Base-by-base conservation (phyloP, 2,797 vertebrate species). In the Threskiornis aethiopicus region DNA sequence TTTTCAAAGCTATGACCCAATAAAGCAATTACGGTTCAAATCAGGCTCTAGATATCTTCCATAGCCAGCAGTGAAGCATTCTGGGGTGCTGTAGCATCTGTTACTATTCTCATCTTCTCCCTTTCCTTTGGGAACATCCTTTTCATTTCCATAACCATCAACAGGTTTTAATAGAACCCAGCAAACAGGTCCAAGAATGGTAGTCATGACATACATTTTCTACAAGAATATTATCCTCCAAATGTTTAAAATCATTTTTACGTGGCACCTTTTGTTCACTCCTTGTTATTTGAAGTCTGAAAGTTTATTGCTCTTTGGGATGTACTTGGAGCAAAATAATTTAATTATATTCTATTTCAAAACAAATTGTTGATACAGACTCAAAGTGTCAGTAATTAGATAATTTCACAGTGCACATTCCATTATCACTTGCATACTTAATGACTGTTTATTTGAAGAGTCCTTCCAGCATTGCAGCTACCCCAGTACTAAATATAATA, bases 341-440 rank as follows among this genome's bases (percentile, higher is more conserved):
- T 95, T 96, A 94, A 94, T 97, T 92, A 82, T 88, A 69, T 90
- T 95, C 61, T 75, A 55, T 94, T 95, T 95, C 94, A 88, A 97
- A 95, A 90, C 59, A 95, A 87, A 87, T 69, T 93, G 69, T 92
- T 95, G 94, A 93, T 96, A 79, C 13, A 91, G 67, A 81, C 79
- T 94, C 5, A 0, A 93, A 79, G 58, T 72, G 96, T 91, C 88
- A 86, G 82, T 97, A 96, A 84, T 94, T 90, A 94, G 89, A 84
- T 96, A 49, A 93, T 84, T 89, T 88, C 59, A 58, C 6, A 51
- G 44, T 26, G 55, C 85, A 89, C 57, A 44, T 93, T 81, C 55
- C 61, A 89, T 93, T 95, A 71, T 47, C 52, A 71, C 46, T 97
- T 91, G 87, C 89, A 64, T 80, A 59, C 33, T 79, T 94, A 95